phyloP scores from a whole-genome alignment of 1,140 invertebrate species.

The Drosophila rhopaloa region DNA sequence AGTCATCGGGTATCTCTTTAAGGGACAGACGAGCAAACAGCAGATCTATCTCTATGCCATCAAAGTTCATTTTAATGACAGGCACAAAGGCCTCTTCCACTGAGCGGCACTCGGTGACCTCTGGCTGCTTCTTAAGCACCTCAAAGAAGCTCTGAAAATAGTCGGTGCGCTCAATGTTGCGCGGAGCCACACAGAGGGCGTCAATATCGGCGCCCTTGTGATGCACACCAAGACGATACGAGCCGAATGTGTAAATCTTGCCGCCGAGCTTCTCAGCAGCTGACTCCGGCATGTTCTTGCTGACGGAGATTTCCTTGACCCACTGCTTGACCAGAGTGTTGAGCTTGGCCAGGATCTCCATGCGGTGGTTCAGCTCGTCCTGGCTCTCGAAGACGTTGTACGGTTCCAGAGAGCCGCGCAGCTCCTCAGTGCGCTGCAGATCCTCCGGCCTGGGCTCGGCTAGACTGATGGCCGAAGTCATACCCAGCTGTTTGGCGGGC shows the following conservation, averaged over 20 bases:
- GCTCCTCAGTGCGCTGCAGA: constrained; percentile 91
- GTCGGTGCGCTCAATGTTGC: constrained; percentile 96
- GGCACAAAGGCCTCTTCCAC: constrained; percentile 99
- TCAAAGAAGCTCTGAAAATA: constrained; percentile 98
- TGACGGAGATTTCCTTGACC: constrained; percentile 94
- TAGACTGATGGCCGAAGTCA: constrained; percentile 97
- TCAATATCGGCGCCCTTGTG: constrained; percentile 99
- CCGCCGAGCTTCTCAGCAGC: constrained; percentile 96
- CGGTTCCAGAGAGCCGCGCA: constrained; percentile 93
- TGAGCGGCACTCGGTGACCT: constrained; percentile 89
- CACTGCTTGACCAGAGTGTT: constrained; percentile 96
- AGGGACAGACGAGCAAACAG: constrained; percentile 96
- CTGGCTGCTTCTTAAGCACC: constrained; percentile 93
- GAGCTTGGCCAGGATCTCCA: constrained; percentile 93
- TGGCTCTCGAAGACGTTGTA: constrained; percentile 97
- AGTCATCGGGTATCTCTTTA: constrained; percentile 94
- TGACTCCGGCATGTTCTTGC: constrained; percentile 94
- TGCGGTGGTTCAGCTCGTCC: constrained; percentile 94
- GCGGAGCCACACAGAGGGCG: constrained; percentile 98
- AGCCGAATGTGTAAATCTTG: constrained; percentile 99
- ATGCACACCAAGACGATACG: constrained; percentile 96
- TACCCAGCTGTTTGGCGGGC: constrained; percentile 88
- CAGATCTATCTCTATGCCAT: constrained; percentile 99
- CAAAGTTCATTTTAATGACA: constrained; percentile 99
- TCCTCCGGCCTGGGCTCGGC: constrained; percentile 95